Evolutionary conservation across 2,113 vertebrate genomes (phyloP).

Genomic region (Sarotherodon lohbergeri): DNA sequence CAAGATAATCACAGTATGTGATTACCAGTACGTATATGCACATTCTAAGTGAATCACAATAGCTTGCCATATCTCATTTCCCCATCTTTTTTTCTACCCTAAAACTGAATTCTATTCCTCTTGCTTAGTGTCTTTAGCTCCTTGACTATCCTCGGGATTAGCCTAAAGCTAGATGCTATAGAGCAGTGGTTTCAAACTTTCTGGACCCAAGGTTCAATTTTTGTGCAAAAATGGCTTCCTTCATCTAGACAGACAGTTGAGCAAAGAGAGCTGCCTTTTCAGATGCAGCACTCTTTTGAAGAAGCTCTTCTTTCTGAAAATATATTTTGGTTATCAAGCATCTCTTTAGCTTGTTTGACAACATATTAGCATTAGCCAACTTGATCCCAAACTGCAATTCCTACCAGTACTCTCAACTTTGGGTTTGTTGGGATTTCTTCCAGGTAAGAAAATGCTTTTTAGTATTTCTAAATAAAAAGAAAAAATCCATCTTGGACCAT

Average conservation of each 20-base stretch:
- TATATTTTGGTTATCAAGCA: background rate
- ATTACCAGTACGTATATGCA: slow-evolving; percentile 18
- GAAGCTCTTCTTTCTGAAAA: background rate
- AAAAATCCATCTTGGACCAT: background rate
- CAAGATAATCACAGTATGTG: slow-evolving; percentile 20
- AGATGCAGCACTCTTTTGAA: background rate
- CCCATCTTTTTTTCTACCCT: background rate
- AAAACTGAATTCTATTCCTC: background rate
- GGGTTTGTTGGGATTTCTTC: background rate
- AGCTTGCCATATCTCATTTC: background rate
- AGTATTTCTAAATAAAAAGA: background rate
- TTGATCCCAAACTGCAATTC: background rate
- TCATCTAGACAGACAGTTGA: background rate
- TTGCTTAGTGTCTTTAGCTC: background rate
- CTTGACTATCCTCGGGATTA: background rate
- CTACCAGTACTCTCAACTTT: background rate
- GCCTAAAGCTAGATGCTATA: slow-evolving; percentile 14
- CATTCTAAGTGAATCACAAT: background rate
- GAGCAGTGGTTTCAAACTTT: background rate
- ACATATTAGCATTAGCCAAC: background rate
- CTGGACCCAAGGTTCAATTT: background rate
- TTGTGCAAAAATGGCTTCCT: background rate
- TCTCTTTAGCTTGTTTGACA: background rate
- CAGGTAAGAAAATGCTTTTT: background rate
- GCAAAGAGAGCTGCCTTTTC: background rate